Percentiles rank a stretch among this genome's conserved stretches.
Conservation (phyloP, 2,797 vertebrate species). For the Gorsachius magnificus region DNA sequence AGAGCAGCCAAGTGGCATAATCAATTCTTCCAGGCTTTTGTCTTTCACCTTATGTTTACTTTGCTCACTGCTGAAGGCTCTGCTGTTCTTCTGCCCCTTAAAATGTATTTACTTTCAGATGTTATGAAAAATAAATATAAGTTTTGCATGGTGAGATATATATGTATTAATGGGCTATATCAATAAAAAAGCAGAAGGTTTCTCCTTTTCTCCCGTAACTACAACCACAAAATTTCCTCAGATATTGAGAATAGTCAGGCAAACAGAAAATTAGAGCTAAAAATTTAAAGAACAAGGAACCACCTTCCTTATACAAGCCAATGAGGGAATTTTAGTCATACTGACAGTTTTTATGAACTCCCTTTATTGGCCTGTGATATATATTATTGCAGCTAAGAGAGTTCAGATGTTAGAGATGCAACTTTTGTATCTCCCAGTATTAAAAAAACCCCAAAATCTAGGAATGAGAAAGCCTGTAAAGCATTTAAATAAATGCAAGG, state of each 20-base stretch:
- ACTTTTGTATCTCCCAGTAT: background rate
- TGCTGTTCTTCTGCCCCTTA: conserved; percentile 27
- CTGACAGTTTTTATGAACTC: background rate
- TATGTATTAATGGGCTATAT: background rate
- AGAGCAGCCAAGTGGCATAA: conserved; percentile 77
- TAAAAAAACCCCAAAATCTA: background rate
- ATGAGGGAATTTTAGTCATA: conserved; percentile 29
- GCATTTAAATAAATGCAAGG: conserved; percentile 2
- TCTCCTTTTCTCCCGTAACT: background rate
- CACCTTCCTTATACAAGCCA: background rate
- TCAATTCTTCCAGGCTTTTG: conserved; percentile 75
- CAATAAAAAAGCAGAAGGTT: background rate
- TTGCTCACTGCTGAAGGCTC: conserved; percentile 35
- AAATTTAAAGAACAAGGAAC: background rate
- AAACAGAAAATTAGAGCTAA: background rate
- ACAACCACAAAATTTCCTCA: background rate
- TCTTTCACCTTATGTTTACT: conserved; percentile 75
- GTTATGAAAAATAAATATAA: conserved; percentile 29
- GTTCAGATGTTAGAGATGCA: background rate
- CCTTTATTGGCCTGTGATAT: conserved; percentile 11
- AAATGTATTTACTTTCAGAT: conserved; percentile 33
- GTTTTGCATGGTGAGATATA: background rate
- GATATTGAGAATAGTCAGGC: background rate
- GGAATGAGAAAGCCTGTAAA: background rate
- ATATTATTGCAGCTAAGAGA: conserved; percentile 17